Evolutionary conservation across 2,888 invertebrate genomes (phyloP).

Genomic region (Xanthia togata): DNA sequence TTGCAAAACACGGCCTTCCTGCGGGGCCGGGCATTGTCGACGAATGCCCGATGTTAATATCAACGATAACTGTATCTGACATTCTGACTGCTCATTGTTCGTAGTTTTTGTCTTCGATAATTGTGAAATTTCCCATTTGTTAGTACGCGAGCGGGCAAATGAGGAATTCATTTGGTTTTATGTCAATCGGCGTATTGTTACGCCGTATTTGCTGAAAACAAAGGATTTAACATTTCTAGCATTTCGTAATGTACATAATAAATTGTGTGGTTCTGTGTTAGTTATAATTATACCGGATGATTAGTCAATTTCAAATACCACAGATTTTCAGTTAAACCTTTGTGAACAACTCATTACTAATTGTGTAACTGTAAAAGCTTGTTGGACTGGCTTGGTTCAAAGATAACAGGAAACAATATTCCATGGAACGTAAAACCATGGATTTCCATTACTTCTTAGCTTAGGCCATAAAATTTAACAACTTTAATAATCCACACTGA

Average conservation of each 20-base stretch:
- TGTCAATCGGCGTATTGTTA: conserved; percentile 56
- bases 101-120: conserved; percentile 62
- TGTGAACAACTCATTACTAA: conserved; percentile 2
- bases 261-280: conserved; percentile 26
- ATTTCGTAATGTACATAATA: conserved; percentile 27
- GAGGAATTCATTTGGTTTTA: conserved; percentile 58
- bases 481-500: conserved; percentile 48
- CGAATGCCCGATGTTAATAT: conserved; percentile 67
- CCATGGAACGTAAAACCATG: conserved; percentile 15
- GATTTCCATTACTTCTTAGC: conserved; percentile 26
- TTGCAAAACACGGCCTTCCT: conserved; percentile 83
- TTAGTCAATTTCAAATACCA: conserved; percentile 16
- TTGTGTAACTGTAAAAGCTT: not conserved
- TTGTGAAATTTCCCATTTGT: conserved; percentile 65
- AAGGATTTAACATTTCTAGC: conserved; percentile 41
- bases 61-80: conserved; percentile 67
- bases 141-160: conserved; percentile 52
- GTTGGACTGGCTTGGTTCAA: not conserved
- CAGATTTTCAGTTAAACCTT: not conserved
- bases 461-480: conserved; percentile 46
- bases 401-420: conserved; percentile 21
- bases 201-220: conserved; percentile 47
- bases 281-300: conserved; percentile 9
- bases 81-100: conserved; percentile 61
- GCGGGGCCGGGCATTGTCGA: conserved; percentile 74